Evolutionary conservation across 2,888 invertebrate genomes (phyloP).

Genomic region (Eupeodes luniger): DNA sequence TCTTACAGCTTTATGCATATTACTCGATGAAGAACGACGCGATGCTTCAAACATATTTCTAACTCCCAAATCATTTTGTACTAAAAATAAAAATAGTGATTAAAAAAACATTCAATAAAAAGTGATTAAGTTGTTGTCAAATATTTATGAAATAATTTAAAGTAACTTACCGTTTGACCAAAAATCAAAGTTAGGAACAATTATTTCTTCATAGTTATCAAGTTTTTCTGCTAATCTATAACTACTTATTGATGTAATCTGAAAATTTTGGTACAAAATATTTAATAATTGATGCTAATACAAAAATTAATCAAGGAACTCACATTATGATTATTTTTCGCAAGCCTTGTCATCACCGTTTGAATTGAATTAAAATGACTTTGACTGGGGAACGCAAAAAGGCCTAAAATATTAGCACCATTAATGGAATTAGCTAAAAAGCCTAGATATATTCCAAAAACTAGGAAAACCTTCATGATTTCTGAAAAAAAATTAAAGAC

Average conservation of each 20-base stretch:
- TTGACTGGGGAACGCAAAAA: slow-evolving; percentile 82
- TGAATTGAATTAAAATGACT: slow-evolving; percentile 84
- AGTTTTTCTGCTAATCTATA: slow-evolving; percentile 82
- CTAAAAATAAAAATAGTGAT: slow-evolving; percentile 40
- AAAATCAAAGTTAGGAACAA: slow-evolving; percentile 81
- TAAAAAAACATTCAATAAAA: too few species aligned
- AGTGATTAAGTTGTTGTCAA: too few species aligned
- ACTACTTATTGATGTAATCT: slow-evolving; percentile 82
- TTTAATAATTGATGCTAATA: not conserved
- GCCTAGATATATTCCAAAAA: slow-evolving; percentile 10
- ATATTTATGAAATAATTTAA: not conserved
- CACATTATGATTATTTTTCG: slow-evolving; percentile 84
- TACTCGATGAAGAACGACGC: slow-evolving; percentile 72
- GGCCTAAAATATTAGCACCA: slow-evolving; percentile 80
- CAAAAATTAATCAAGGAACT: slow-evolving; percentile 55
- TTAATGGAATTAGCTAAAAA: not conserved
- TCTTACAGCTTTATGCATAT: slow-evolving; percentile 80
- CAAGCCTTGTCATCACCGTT: slow-evolving; percentile 84
- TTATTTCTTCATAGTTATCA: slow-evolving; percentile 80
- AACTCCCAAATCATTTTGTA: slow-evolving; percentile 63
- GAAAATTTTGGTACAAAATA: not conserved
- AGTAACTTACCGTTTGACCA: slow-evolving; percentile 80
- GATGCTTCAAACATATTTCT: slow-evolving; percentile 73
- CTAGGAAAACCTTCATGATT: slow-evolving; percentile 26
- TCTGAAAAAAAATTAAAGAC: slow-evolving; percentile 23